phyloP scores from a whole-genome alignment of 2,888 invertebrate genomes.

The Linyphia triangularis region DNA sequence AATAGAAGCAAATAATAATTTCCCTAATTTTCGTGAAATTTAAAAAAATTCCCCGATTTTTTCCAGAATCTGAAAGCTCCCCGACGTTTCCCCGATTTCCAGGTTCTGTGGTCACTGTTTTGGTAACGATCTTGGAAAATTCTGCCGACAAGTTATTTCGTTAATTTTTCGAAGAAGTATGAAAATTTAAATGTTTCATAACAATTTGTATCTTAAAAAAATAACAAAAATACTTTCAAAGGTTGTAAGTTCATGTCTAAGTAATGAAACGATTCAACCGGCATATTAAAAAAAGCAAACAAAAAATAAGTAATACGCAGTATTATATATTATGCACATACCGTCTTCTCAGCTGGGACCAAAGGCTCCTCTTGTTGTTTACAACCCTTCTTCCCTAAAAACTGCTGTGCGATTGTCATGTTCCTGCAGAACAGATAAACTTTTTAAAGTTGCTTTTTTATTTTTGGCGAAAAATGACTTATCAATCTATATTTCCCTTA shows the following conservation, averaged over 20 bases:
- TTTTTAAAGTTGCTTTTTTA: neutral
- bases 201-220: neutral
- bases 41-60: too few species aligned
- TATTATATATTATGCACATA: conserved; percentile 30
- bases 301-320: neutral
- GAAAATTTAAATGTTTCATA: too few species aligned
- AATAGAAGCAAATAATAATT: too few species aligned
- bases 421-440: neutral
- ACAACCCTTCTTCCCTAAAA: conserved; percentile 68
- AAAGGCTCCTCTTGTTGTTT: conserved; percentile 69
- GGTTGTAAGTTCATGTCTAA: neutral
- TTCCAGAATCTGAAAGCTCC: too few species aligned
- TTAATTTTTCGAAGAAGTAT: too few species aligned
- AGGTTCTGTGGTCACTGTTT: too few species aligned
- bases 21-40: too few species aligned
- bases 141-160: too few species aligned
- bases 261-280: neutral
- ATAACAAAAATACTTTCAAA: neutral
- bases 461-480: neutral
- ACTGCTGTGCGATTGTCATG: conserved; percentile 72
- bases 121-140: too few species aligned
- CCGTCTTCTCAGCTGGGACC: conserved; percentile 62
- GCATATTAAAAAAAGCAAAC: neutral
- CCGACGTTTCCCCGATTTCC: too few species aligned
- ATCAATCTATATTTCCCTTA: neutral